Evolutionary conservation across 2,888 invertebrate species (phyloP), one percentile per base, ranked within the genome.

Genomic region (Elmis aenea): DNA sequence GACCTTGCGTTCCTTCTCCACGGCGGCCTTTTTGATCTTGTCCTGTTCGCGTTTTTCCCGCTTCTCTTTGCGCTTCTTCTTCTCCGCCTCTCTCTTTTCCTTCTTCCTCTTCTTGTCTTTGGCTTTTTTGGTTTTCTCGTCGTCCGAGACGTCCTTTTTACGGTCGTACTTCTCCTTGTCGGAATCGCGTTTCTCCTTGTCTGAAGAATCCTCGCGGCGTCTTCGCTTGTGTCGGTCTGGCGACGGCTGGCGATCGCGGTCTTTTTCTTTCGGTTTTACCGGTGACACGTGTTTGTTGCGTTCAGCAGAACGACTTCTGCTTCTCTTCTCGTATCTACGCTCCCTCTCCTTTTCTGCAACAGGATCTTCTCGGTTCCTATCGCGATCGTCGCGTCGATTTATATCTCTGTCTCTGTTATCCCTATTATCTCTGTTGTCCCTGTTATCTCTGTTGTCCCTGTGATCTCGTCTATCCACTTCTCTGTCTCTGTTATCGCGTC

Each of bases 61-160:
- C 42, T 56, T 55, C 45, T 58, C 58, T 46, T 66, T 59, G 45
- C 62, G 53, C 52, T 62, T 59, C 33, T 56, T 58, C 28, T 49
- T 54, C 43, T 58, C 61, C 38, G 59, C 62, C 43, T 58, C 60
- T 10, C 72, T 76, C 45, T 74, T 74, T 20, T 74, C 70, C 45
- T 69, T 71, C 49, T 64, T 67, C 42, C 75, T 76, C 50, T 76
- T 77, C 42, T 73, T 71, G 24, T 75, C 75, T 47, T 74, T 63
- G 44, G 54, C 61, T 53, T 62, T 63, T 39, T 61, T 66, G 33
- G 53, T 54, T 50, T 62, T 67, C 31, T 61, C 65, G 9, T 66
- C 65, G 13, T 67, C 66, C 1, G 62, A 63, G 33, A 50, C 35
- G 6, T 43, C 43, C 5, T 34, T 24, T 16, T 36, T 43, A 14